A percentile compares a stretch with the other conserved stretches of the same genome.
Evolutionary conservation across 2,113 vertebrate genomes (phyloP).

Genomic region (Melospiza melodia): DNA sequence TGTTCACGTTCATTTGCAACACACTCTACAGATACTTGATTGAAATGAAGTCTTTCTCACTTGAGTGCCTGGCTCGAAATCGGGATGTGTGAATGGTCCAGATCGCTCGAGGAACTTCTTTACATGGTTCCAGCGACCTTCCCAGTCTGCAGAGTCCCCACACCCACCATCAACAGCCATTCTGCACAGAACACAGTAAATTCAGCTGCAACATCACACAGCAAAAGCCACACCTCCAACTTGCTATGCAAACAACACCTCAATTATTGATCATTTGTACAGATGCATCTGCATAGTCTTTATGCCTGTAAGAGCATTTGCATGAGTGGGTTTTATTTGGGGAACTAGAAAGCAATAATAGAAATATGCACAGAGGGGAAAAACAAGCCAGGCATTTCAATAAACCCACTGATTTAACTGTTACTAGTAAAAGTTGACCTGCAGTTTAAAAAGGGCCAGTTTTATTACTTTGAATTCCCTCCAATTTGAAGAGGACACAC

Average conservation of each 20-base stretch:
- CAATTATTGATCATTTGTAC: background rate
- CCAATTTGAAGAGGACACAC: background rate
- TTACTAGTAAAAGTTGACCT: conserved; percentile 41
- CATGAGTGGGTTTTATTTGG: background rate
- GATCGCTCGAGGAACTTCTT: conserved; percentile 96
- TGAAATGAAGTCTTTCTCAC: conserved; percentile 82
- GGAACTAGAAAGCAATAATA: background rate
- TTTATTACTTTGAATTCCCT: background rate
- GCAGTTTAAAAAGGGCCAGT: background rate
- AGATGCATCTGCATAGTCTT: background rate
- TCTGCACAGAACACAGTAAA: conserved; percentile 86
- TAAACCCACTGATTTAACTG: background rate
- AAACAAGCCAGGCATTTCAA: background rate
- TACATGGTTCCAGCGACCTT: conserved; percentile 97
- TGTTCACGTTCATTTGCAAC: conserved; percentile 24
- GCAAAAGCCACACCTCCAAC: conserved; percentile 39
- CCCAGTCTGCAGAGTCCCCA: conserved; percentile 90
- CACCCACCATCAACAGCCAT: conserved; percentile 96
- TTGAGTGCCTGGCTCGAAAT: conserved; percentile 96
- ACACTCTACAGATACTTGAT: conserved; percentile 64
- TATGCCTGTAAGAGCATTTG: background rate
- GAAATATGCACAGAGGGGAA: background rate
- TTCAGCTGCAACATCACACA: conserved; percentile 77
- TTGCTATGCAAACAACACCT: background rate
- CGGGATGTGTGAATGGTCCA: conserved; percentile 97